Evolutionary conservation across 2,888 invertebrate species (phyloP), one percentile per base, ranked within the genome.

Genomic region (Trichogramma evanescens): DNA sequence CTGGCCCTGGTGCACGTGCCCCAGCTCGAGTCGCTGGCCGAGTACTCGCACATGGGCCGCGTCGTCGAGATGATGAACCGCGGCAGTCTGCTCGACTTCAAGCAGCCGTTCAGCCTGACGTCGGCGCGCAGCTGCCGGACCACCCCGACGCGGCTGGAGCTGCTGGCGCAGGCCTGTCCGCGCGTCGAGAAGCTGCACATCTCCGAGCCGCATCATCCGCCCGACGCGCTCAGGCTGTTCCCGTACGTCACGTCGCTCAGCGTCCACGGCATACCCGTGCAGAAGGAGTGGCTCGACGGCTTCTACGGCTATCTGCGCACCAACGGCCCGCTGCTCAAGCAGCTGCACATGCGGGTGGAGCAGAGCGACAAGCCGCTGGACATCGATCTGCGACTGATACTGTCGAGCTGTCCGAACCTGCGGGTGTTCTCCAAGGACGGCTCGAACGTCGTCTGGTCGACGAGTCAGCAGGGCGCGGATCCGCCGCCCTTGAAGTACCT

Each of bases 31-130:
- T 79, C 78, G 1, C 62, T 80, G 43, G 79, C 77, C 0, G 79
- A 79, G 40, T 79, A 79, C 66, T 74, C 69, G 53, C 76, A 79
- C 67, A 75, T 79, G 68, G 78, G 76, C 6, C 69, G 76, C 38
- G 78, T 78, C 0, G 71, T 79, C 2, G 78, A 79, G 59, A 73
- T 77, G 3, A 74, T 78, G 69, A 74, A 74, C 56, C 66, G 68
- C 55, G 72, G 68, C n/a, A 42, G 62, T 0, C 66, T 68, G 10
- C 66, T 72, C 6, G 71, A 69, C 10, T 67, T 72, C 7, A 71
- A 74, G 49, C 67, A 72, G 7, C 73, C 72, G 8, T 78, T 78
- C 58, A 72, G 71, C 49, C 66, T 79, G 26, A 76, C 71, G 5
- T 74, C 77, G 42, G 78, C 75, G 0, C 70, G 75, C 52, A 76